Base-by-base conservation (phyloP, 2,888 invertebrate genomes). In the Acleris holmiana region DNA sequence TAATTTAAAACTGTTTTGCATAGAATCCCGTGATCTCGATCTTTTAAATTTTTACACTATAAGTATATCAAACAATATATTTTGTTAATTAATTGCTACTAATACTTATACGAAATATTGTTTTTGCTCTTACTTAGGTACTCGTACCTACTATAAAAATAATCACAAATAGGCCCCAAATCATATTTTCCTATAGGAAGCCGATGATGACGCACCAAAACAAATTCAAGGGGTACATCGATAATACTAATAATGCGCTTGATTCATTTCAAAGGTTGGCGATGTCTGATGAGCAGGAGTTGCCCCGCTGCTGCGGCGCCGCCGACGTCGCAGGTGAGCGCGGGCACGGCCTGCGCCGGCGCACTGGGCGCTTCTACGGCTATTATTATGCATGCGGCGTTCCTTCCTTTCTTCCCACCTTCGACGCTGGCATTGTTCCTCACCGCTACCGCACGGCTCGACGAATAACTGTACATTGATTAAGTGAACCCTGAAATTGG, bases 401-500 rank as follows among this genome's bases (percentile, higher is more conserved):
- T 74, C 80, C 88, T 87, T 89, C 91, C 91, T 89, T 91, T 89
- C 89, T 89, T 89, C 83, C 89, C 85, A 85, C 86, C 89, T 89
- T 88, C 91, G 90, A 83, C 88, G 84, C 80, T 80, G 76, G 85
- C 85, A 90, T 91, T 90, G 90, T 91, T 85, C 76, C 81, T 77
- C 79, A 80, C 68, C 79, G 73, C 80, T 77, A 71, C 76, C 71
- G 71, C 79, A 65, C 78, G 75, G 70, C 73, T 72, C 74, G 73
- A 71, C 81, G 78, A 72, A 83, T 92, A 91, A 92, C 91, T 88
- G 92, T 92, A 88, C 81, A 79, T 76, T 69, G 73, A 74, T 75
- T 80, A 88, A 88, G 79, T 91, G 80, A 86, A 86, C 90, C 92
- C 89, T 91, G 91, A 92, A 91, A 92, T 92, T 88, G 88, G 82